Evolutionary conservation across 2,888 invertebrate species (phyloP).

Genomic region (Thera obeliscata): DNA sequence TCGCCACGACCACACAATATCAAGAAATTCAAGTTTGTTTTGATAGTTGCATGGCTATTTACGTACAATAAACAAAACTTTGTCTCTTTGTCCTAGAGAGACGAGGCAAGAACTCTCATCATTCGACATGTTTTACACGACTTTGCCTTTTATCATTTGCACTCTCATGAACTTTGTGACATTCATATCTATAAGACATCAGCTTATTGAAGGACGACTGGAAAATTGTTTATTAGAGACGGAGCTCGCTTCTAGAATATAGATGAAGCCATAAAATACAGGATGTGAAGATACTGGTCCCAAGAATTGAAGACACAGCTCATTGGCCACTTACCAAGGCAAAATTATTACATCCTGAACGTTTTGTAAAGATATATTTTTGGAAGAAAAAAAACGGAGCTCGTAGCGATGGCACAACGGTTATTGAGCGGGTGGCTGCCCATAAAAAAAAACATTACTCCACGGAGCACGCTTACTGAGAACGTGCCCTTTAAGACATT

Average conservation of each 20-base stretch:
- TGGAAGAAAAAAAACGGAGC: too few relatives aligned
- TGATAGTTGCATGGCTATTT: constrained; percentile 38
- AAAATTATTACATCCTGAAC: too few relatives aligned
- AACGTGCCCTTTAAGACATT: too few relatives aligned
- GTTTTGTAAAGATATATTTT: too few relatives aligned
- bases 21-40: constrained; percentile 17
- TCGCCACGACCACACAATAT: neutral
- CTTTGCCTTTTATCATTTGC: constrained; percentile 34
- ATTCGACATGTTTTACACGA: constrained; percentile 19
- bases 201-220: constrained; percentile 10
- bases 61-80: constrained; percentile 27
- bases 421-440: too few relatives aligned
- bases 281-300: too few relatives aligned
- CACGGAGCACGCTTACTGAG: too few relatives aligned
- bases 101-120: neutral
- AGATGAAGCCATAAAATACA: neutral
- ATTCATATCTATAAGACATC: constrained; percentile 5
- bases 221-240: constrained; percentile 3
- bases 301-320: too few relatives aligned
- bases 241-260: neutral
- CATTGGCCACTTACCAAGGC: too few relatives aligned
- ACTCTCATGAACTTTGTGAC: constrained; percentile 34
- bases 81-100: constrained; percentile 20
- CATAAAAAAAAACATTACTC: too few relatives aligned
- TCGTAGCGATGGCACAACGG: too few relatives aligned